Conservation (phyloP, 2,797 vertebrate species). For the Xenops minutus region DNA sequence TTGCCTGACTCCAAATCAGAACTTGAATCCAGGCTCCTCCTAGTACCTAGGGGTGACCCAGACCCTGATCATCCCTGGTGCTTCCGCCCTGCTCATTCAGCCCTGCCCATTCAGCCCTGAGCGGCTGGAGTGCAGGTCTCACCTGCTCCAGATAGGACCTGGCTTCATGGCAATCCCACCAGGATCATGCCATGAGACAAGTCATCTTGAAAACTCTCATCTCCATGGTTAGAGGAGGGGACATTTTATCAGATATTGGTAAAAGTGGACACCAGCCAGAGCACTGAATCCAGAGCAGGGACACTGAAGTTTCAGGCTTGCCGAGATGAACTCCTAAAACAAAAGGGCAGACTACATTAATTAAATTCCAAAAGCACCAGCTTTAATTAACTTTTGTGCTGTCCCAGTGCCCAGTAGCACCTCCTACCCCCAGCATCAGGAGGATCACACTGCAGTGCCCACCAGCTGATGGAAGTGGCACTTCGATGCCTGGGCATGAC, state of each 20-base stretch:
- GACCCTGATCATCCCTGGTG: neutral
- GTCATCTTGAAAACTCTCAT: neutral
- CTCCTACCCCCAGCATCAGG: neutral
- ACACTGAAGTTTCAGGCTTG: neutral
- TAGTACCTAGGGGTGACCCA: neutral
- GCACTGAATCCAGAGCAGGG: neutral
- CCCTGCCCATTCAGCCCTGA: fast-evolving
- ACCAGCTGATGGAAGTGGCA: neutral
- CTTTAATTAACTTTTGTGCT: neutral
- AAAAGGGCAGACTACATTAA: neutral
- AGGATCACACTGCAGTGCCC: neutral
- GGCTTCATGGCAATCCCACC: neutral
- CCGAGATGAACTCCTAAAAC: neutral
- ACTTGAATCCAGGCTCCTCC: neutral
- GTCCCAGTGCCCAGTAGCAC: neutral
- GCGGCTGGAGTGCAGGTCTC: neutral
- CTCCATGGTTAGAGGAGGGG: neutral
- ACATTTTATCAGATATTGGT: neutral
- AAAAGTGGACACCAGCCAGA: neutral
- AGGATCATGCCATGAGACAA: neutral
- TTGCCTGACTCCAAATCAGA: neutral
- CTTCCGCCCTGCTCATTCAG: neutral
- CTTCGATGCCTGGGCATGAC: fast-evolving
- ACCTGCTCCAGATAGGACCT: neutral
- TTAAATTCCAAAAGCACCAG: neutral